Evolutionary conservation across 2,888 invertebrate species (phyloP), one percentile per base, ranked within the genome.

Genomic region (Pammene aurita): DNA sequence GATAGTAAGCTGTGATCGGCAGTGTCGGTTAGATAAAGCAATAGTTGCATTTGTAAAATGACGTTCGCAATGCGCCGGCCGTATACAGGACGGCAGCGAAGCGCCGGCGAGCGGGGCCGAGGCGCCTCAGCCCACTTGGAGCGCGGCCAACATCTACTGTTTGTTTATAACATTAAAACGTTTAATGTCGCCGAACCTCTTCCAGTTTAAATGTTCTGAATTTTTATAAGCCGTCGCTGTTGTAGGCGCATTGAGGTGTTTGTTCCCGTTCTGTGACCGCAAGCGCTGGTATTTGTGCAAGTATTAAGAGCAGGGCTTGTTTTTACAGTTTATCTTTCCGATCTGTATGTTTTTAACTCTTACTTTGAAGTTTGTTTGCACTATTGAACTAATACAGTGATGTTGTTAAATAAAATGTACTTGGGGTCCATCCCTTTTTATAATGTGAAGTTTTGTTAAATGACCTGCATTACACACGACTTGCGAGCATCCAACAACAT

Each of bases 141-240:
- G 65, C 72, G 63, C 56, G 54, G 89, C 92, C 92, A 92, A 84
- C 79, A 77, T 79, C 80, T 78, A 83, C 81, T 83, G 84, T 89
- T 90, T 91, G 91, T 92, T 90, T 91, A 88, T 88, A 88, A 86
- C 83, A 87, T 86, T 88, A 85, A 88, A 87, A 80, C 81, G 78
- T 80, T 79, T 82, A 82, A 79, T 81, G 80, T 80, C 78, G 77
- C 77, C 76, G 77, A 77, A 78, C 77, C 78, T 76, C 75, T 75
- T 71, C 73, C 72, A 73, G 74, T 72, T 75, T 73, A 72, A 77
- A 74, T 73, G 73, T 71, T 74, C 70, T 68, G 74, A 75, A 74
- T 75, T 76, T 75, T 77, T 78, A 75, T 73, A 73, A 73, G 67
- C 63, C 61, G 64, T 62, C 16, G 50, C 46, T 18, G 60, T 70